Percentiles rank a stretch among this genome's conserved stretches.
Conservation (phyloP, 2,888 invertebrate species). For the Zaprionus obscuricornis region DNA sequence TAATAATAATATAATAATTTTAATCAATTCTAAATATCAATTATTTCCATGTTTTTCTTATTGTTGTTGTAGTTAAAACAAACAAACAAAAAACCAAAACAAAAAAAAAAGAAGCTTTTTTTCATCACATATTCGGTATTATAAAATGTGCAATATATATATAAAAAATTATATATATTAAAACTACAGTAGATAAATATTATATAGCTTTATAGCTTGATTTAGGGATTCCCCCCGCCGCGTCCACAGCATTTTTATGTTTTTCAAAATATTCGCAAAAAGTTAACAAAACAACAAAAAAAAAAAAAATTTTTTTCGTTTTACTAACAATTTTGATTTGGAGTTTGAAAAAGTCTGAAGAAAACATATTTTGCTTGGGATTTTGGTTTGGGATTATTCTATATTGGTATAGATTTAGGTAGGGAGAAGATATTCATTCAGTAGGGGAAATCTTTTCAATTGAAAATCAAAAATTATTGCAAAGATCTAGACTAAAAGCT, state of each 20-base stretch:
- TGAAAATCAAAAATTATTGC: too few species aligned
- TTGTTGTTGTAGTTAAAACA: conserved; percentile 68
- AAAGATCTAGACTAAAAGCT: too few species aligned
- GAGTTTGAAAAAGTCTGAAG: too few species aligned
- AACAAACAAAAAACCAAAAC: conserved; percentile 5
- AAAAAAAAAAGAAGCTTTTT: conserved; percentile 8
- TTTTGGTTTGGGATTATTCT: too few species aligned
- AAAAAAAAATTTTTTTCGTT: conserved; percentile 10
- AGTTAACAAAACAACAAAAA: not conserved
- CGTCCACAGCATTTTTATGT: conserved; percentile 45
- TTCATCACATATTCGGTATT: conserved; percentile 25
- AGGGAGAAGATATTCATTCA: too few species aligned
- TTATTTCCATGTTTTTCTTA: conserved; percentile 67
- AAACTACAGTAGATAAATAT: conserved; percentile 7
- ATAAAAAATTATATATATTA: not conserved
- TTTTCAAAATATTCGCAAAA: conserved; percentile 57
- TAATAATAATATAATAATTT: conserved; percentile 12
- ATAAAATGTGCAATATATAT: not conserved
- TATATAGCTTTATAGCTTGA: not conserved
- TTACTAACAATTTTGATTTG: conserved; percentile 26
- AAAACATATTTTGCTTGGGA: too few species aligned
- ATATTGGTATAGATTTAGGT: too few species aligned
- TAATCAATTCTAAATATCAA: conserved; percentile 31
- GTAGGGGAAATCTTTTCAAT: too few species aligned
- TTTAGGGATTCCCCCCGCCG: too few species aligned